phyloP scores from a whole-genome alignment of 1,140 invertebrate species.

The Zaprionus nigranus region DNA sequence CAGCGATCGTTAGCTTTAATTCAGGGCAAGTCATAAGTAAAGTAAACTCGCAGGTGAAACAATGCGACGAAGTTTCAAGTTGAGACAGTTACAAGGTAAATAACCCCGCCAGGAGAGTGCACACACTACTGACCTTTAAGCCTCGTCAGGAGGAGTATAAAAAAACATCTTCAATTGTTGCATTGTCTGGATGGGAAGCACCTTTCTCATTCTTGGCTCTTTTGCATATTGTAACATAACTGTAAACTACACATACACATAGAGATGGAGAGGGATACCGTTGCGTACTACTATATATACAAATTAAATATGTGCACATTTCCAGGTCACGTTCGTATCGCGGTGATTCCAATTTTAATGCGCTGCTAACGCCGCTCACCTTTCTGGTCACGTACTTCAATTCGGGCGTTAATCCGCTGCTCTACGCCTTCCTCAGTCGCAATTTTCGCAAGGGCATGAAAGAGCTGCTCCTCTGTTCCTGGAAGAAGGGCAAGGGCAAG shows the following conservation, averaged over 20 bases:
- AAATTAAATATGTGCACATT: slow-evolving; percentile 25
- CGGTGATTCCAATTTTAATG: slow-evolving; percentile 88
- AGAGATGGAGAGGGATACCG: neutral
- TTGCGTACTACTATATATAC: neutral
- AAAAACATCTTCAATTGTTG: neutral
- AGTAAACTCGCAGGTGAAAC: neutral
- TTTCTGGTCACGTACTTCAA: slow-evolving; percentile 94
- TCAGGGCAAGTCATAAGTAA: neutral
- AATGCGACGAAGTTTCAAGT: neutral
- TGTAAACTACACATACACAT: slow-evolving; percentile 41
- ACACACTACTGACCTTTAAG: neutral
- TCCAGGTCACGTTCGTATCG: slow-evolving; percentile 88
- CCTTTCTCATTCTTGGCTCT: neutral
- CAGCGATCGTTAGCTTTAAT: slow-evolving; percentile 1
- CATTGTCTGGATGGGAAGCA: neutral
- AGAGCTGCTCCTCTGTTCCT: slow-evolving; percentile 87
- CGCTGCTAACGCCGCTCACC: slow-evolving; percentile 92
- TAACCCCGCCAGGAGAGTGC: neutral
- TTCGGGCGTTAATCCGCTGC: slow-evolving; percentile 92
- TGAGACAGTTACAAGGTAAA: neutral
- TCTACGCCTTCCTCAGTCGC: slow-evolving; percentile 93
- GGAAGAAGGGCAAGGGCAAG: slow-evolving; percentile 82
- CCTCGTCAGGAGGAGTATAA: neutral
- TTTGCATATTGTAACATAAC: slow-evolving; percentile 4
- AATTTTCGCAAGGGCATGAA: slow-evolving; percentile 90